These are phyloP conservation scores for Lindbergichthys nudifrons DNA, from an alignment of 2,797 vertebrate genomes.

Conservation along the genomic window DNA sequence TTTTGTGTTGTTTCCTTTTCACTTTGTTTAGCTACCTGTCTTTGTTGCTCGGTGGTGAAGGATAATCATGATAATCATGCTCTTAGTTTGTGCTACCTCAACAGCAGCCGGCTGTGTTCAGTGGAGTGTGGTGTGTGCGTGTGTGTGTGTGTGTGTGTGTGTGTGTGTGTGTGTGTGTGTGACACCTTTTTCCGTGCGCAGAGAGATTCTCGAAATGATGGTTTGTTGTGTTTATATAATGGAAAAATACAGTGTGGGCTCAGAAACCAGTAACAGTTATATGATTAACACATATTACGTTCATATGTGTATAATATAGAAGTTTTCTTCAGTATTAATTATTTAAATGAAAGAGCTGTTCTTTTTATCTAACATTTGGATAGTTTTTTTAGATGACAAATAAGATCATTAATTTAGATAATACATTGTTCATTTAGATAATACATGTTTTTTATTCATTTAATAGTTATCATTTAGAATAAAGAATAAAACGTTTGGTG, in stretches of 20 bases:
- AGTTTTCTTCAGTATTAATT: too few relatives aligned
- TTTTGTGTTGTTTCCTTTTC: conserved; percentile 45
- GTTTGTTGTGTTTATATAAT: conserved; percentile 21
- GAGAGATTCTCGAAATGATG: conserved; percentile 32
- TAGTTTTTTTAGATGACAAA: too few relatives aligned
- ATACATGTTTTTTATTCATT: too few relatives aligned
- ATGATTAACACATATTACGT: neutral
- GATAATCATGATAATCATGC: conserved; percentile 43
- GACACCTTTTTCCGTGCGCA: conserved; percentile 15
- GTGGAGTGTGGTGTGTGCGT: neutral
- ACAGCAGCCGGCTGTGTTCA: conserved; percentile 26
- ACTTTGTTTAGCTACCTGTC: conserved; percentile 48
- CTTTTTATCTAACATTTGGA: too few relatives aligned
- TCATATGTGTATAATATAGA: too few relatives aligned
- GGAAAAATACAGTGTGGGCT: conserved; percentile 3
- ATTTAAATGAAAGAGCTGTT: too few relatives aligned
- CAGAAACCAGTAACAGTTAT: conserved; percentile 1
- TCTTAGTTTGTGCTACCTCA: conserved; percentile 47
- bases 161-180: too few relatives aligned
- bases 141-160: neutral
- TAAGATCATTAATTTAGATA: too few relatives aligned
- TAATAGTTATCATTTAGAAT: too few relatives aligned
- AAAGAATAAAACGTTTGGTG: too few relatives aligned
- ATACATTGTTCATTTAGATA: too few relatives aligned
- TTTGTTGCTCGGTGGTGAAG: conserved; percentile 28